Base-by-base conservation (phyloP, 1,140 invertebrate genomes). In the Coptotermes formosanus region DNA sequence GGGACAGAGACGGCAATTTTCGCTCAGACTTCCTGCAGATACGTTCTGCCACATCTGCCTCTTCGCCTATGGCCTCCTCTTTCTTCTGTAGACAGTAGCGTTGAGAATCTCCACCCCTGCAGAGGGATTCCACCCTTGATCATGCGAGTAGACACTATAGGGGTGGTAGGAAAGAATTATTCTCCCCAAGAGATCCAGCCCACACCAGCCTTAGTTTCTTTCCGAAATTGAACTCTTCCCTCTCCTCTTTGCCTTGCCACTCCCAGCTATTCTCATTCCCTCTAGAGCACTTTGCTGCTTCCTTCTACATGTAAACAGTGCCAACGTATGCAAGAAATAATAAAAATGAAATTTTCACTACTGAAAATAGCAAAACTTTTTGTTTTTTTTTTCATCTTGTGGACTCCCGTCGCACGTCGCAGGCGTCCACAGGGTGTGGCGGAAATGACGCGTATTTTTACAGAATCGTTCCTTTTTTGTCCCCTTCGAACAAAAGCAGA, bases 321-420 rank as follows among this genome's bases (percentile, higher is more conserved):
- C 59, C 59, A 64, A 64, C 59, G 59, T 64, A 64, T 64, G 59
- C 59, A 64, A 64, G 59, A 64, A 64, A 64, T 64, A 64, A 64
- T 64, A 64, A 64, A 64, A 64, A 64, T 64, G 59, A 64, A 64
- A 64, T 64, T 64, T 64, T 64, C 59, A 64, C 59, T 64, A 64
- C 59, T 9, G 6, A 64, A 64, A 64, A 64, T 64, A 21, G 19
- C 25, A 64, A 64, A 64, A 64, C 59, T 23, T 64, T 64, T 55
- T 55, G 9, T 55, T 64, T 8, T n/a, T 64, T 64, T 64, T n/a
- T 64, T 64, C 59, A 23, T 64, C 59, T n/a, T 19, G 59, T 64
- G 59, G 21, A 64, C 59, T 23, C 59, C 19, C 59, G 19, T 21
- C 25, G 19, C 59, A 64, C 59, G 19, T 8, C 25, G 59, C 19